Evolutionary conservation across 2,797 vertebrate genomes (phyloP).

Genomic region (Falco peregrinus): DNA sequence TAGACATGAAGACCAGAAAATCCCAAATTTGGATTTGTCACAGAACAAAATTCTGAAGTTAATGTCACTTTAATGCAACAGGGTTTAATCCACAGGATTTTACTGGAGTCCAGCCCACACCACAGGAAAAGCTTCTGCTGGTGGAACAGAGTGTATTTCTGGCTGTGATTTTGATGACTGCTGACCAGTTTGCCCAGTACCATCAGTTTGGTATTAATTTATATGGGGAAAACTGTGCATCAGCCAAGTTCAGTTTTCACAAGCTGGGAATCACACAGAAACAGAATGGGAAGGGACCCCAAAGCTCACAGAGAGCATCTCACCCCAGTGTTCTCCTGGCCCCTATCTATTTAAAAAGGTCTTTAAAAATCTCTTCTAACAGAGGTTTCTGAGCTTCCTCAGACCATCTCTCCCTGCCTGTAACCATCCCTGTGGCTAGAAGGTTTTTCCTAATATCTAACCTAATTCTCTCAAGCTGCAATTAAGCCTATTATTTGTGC

Average conservation of each 20-base stretch:
- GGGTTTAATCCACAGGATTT: conserved; percentile 10
- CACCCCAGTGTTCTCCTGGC: not conserved
- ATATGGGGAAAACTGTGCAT: not conserved
- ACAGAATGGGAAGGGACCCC: not conserved
- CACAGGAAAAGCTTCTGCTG: not conserved
- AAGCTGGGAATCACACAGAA: not conserved
- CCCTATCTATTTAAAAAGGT: not conserved
- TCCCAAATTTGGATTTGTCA: conserved; percentile 32
- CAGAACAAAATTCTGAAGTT: conserved; percentile 20
- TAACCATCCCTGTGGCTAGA: not conserved
- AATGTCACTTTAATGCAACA: not conserved
- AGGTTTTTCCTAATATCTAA: not conserved
- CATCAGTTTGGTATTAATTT: not conserved
- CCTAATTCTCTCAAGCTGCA: not conserved
- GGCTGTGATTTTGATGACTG: not conserved
- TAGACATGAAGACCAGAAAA: not conserved
- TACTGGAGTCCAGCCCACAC: not conserved
- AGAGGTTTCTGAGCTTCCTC: not conserved
- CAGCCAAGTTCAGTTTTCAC: not conserved
- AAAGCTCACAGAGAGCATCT: not conserved
- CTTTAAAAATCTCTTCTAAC: not conserved
- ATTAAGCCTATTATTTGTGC: conserved; percentile 22
- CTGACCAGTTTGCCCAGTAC: not conserved
- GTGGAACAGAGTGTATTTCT: not conserved
- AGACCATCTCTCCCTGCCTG: not conserved